Evolutionary conservation across 2,888 invertebrate genomes (phyloP).

Genomic region (Agrenia bidenticulata): DNA sequence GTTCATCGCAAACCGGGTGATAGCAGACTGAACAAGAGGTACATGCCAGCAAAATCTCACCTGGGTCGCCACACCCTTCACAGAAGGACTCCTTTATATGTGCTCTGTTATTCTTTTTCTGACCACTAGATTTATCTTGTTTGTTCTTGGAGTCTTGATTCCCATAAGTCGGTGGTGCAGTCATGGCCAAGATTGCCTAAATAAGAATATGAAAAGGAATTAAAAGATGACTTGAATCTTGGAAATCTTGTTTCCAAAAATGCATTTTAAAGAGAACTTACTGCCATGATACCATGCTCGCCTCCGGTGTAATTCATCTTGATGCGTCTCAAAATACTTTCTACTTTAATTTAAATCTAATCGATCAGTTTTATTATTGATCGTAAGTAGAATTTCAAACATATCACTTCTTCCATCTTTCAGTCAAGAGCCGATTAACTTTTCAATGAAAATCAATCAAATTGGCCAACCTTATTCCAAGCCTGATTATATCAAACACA

Average conservation of each 20-base stretch:
- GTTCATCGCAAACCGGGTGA: constrained; percentile 94
- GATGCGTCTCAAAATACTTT: too few relatives aligned
- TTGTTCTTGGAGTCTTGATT: not conserved
- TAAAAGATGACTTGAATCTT: not conserved
- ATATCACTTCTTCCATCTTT: too few relatives aligned
- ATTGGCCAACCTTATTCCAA: too few relatives aligned
- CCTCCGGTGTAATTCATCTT: constrained; percentile 3
- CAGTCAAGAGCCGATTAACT: too few relatives aligned
- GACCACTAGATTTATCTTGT: not conserved
- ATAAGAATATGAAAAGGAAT: not conserved
- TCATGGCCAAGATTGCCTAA: constrained; percentile 18
- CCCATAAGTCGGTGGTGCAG: constrained; percentile 25
- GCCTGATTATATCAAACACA: too few relatives aligned
- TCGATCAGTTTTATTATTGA: too few relatives aligned
- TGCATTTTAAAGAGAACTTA: not conserved
- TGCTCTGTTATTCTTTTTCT: constrained; percentile 69
- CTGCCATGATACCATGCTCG: constrained; percentile 2
- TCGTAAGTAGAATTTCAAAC: too few relatives aligned
- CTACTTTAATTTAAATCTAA: too few relatives aligned
- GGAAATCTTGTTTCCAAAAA: not conserved
- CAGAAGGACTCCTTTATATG: constrained; percentile 82
- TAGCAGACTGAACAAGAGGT: constrained; percentile 95
- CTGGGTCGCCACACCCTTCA: constrained; percentile 91
- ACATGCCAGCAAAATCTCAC: constrained; percentile 81
- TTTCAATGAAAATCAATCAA: too few relatives aligned